Percentiles rank a stretch among this genome's conserved stretches.
Conservation (phyloP, 2,113 vertebrate species). For the Chroicocephalus ridibundus region DNA sequence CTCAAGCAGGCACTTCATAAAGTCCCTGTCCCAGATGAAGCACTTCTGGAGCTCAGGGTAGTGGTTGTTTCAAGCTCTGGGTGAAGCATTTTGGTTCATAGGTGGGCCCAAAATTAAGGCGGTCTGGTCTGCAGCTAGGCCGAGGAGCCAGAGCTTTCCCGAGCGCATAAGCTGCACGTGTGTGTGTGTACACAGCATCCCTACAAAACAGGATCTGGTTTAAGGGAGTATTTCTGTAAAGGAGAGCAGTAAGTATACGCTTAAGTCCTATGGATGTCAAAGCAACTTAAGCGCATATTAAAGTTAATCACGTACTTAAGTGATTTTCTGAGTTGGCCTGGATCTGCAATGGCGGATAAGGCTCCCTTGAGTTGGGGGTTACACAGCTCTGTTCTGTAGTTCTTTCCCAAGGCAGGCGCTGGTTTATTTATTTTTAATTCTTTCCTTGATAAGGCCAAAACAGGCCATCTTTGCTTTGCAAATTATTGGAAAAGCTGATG, state of each 20-base stretch:
- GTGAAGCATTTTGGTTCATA: neutral
- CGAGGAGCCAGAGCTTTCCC: neutral
- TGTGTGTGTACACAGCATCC: neutral
- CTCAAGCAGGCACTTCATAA: neutral
- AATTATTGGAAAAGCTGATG: neutral
- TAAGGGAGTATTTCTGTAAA: conserved; percentile 41
- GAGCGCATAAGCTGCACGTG: neutral
- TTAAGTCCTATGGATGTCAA: conserved; percentile 7
- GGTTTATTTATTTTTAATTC: neutral
- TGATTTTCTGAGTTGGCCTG: conserved; percentile 23
- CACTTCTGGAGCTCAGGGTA: neutral
- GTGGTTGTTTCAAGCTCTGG: neutral
- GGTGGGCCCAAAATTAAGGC: neutral
- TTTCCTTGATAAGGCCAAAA: neutral
- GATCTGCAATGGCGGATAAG: neutral
- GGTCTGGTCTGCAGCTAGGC: neutral
- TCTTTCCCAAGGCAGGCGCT: neutral
- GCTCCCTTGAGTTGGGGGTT: neutral
- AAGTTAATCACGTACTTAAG: conserved; percentile 42
- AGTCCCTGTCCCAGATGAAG: neutral
- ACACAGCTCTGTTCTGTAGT: neutral
- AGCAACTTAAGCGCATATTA: conserved; percentile 8
- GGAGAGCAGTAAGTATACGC: neutral
- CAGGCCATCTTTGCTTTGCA: neutral
- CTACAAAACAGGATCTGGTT: neutral